Evolutionary conservation across 2,888 invertebrate genomes (phyloP).

Genomic region (Nephrotoma flavescens): DNA sequence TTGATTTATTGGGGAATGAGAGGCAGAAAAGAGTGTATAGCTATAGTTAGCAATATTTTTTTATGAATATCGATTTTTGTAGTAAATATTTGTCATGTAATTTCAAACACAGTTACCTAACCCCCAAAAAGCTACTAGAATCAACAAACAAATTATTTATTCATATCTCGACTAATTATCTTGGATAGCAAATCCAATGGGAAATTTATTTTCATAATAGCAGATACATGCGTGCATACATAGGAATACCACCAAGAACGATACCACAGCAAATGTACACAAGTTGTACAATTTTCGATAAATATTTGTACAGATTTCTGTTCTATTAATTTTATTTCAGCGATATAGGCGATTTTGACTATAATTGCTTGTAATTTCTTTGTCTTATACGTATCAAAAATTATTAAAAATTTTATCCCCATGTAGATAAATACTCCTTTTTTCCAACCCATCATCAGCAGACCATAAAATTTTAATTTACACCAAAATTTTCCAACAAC

Average conservation of each 20-base stretch:
- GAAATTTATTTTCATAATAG: neutral
- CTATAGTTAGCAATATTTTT: neutral
- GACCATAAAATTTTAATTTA: neutral
- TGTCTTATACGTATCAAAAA: neutral
- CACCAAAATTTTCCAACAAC: neutral
- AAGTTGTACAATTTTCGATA: neutral
- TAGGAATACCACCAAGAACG: neutral
- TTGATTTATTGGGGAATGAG: neutral
- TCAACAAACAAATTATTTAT: neutral
- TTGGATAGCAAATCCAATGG: neutral
- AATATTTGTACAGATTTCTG: neutral
- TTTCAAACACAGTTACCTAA: neutral
- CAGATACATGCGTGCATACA: neutral
- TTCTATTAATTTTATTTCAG: neutral
- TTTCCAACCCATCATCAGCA: neutral
- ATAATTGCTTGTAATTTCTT: neutral
- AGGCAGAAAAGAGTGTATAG: neutral
- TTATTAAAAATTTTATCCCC: neutral
- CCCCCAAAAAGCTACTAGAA: neutral
- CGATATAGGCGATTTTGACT: neutral
- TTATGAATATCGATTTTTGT: neutral
- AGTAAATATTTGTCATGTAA: neutral
- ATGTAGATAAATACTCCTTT: neutral
- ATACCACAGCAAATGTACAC: neutral
- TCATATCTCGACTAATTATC: neutral